Base-by-base conservation (phyloP, 1,140 invertebrate genomes). In the Drosophila insularis region DNA sequence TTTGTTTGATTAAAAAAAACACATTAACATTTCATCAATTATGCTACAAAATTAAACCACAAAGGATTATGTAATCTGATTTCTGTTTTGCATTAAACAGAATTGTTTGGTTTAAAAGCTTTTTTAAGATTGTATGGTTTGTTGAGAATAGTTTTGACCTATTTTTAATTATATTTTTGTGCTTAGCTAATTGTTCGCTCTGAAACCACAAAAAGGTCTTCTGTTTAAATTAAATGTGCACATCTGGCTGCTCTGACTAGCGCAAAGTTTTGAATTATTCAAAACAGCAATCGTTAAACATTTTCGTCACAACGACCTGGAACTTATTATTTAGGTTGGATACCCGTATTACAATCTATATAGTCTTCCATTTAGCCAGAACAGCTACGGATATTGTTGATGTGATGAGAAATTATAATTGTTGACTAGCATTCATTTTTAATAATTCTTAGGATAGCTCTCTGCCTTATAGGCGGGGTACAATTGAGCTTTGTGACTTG, bases 21-120 rank as follows among this genome's bases (percentile, higher is more conserved):
- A 61, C 80, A 74, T 87, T 84, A 90, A 90, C 87, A 80, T 75
- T 80, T 71, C 19, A 50, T 74, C 82, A 80, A 82, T 76, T 82
- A 82, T 87, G 75, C 61, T 87, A 87, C 75, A 87, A 76, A 87
- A 76, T 64, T 68, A 73, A 56, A 63, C 63, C 63, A 79, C 21
- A 86, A 71, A 60, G 65, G 87, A 54, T 71, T 66, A 13, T 37
- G 35, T 37, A 5, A 2, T 59, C 19, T 59, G 27, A 21, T 21
- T 63, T 67, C 56, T 32, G 32, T 17, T 72, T 66, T 64, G 39
- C 27, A 61, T 70, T 85, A 74, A 85, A 63, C 80, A 64, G 74
- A 77, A 80, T 71, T 77, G 23, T 71, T 23, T 62, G 37, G 35
- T 63, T 64, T 62, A 80, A 79, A 76, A 78, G 81, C 68, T 78